Conservation (phyloP, 2,888 invertebrate species). For the Antheraea yamamai region DNA sequence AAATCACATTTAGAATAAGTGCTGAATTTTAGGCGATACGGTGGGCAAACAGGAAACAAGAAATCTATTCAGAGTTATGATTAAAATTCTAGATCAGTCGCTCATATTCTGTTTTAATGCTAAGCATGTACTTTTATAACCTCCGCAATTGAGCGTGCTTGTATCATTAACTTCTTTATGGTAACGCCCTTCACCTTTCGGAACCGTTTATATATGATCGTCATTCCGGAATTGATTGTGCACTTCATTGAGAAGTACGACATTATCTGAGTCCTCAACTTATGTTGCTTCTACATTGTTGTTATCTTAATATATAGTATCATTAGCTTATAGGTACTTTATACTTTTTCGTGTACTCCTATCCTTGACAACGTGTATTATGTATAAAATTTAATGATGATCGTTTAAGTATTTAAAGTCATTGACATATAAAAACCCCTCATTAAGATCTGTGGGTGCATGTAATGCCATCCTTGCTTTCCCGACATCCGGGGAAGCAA, state of each 20-base stretch:
- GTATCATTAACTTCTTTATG: constrained; percentile 14
- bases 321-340: background rate
- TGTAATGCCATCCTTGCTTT: too few relatives aligned
- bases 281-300: background rate
- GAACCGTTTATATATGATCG: constrained; percentile 1
- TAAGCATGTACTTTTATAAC: constrained; percentile 14
- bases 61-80: constrained; percentile 1
- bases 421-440: too few relatives aligned
- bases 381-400: background rate
- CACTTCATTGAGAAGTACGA: background rate
- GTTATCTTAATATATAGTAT: background rate
- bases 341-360: background rate
- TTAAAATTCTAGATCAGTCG: constrained; percentile 4
- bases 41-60: background rate
- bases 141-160: background rate
- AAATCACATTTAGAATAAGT: background rate
- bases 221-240: background rate
- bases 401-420: too few relatives aligned
- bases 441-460: too few relatives aligned
- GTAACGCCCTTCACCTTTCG: constrained; percentile 9
- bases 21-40: background rate
- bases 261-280: background rate
- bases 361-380: background rate
- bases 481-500: too few relatives aligned
- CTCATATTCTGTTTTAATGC: constrained; percentile 3